phyloP scores from a whole-genome alignment of 2,888 invertebrate species.

The Latrodectus elegans region DNA sequence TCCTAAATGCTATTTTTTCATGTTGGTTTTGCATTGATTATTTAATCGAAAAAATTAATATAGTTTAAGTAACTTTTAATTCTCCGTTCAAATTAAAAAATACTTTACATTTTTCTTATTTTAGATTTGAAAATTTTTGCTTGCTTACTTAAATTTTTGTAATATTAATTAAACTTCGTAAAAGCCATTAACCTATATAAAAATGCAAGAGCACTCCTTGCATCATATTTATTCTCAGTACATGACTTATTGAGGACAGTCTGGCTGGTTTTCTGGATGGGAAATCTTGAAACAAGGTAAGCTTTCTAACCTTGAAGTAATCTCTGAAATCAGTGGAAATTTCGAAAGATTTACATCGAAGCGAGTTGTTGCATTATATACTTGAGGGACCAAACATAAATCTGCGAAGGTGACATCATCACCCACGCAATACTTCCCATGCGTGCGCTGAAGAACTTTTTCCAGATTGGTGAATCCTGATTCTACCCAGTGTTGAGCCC shows the following conservation, averaged over 20 bases:
- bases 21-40: no score
- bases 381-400: constrained; percentile 93
- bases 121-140: no score
- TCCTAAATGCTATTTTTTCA: no score
- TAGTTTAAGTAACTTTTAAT: no score
- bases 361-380: constrained; percentile 68
- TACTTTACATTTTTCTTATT: no score
- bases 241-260: constrained; percentile 75
- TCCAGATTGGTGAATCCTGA: constrained; percentile 88
- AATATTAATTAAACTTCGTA: no score
- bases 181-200: no score
- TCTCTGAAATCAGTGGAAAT: constrained; percentile 82
- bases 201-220: no score
- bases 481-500: constrained; percentile 93
- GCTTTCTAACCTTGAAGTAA: constrained; percentile 88
- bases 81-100: no score
- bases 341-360: constrained; percentile 68
- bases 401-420: constrained; percentile 95
- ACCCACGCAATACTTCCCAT: constrained; percentile 94
- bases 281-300: constrained; percentile 95
- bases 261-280: constrained; percentile 93
- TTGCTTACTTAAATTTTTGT: no score
- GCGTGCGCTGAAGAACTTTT: constrained; percentile 85
- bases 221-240: not conserved
- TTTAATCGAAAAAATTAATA: no score